These are phyloP conservation scores for Lasioglossum morio DNA, from an alignment of 2,888 invertebrate genomes.

Conservation along the genomic window DNA sequence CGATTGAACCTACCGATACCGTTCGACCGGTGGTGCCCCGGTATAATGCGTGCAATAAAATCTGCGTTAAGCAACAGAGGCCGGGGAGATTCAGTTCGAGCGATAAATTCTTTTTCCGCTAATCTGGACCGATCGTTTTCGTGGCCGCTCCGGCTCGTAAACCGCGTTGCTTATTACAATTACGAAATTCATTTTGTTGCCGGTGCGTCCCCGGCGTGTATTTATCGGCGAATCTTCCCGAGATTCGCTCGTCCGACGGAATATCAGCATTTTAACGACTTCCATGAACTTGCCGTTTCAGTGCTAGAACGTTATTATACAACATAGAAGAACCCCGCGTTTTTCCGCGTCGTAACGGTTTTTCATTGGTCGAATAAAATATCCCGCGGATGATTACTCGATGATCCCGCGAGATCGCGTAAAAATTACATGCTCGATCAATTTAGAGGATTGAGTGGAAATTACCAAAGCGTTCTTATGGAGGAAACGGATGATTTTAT, in stretches of 20 bases:
- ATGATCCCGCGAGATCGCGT: too few relatives aligned
- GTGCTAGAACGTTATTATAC: background rate
- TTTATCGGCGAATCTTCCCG: slow-evolving; percentile 22
- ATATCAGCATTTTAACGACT: slow-evolving; percentile 22
- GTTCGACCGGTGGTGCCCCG: background rate
- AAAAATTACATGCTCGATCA: slow-evolving; percentile 13
- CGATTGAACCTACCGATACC: slow-evolving; percentile 36
- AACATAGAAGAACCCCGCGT: background rate
- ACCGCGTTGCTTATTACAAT: slow-evolving; percentile 40
- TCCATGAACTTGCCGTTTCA: slow-evolving; percentile 15
- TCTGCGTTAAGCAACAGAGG: slow-evolving; percentile 23
- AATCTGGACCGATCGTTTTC: slow-evolving; percentile 32
- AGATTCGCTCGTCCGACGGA: slow-evolving; percentile 1
- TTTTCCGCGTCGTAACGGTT: background rate
- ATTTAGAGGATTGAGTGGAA: background rate
- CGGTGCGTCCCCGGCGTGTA: background rate
- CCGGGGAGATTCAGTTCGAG: slow-evolving; percentile 30
- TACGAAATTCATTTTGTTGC: slow-evolving; percentile 32
- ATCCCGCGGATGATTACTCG: background rate
- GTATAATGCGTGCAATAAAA: slow-evolving; percentile 41
- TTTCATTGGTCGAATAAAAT: slow-evolving; percentile 14
- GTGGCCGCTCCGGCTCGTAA: slow-evolving; percentile 35
- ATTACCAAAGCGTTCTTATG: background rate
- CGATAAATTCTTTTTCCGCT: slow-evolving; percentile 41
- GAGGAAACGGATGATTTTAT: slow-evolving; percentile 4